Conservation (phyloP, 2,797 vertebrate genomes). For the Myotis planiceps region DNA sequence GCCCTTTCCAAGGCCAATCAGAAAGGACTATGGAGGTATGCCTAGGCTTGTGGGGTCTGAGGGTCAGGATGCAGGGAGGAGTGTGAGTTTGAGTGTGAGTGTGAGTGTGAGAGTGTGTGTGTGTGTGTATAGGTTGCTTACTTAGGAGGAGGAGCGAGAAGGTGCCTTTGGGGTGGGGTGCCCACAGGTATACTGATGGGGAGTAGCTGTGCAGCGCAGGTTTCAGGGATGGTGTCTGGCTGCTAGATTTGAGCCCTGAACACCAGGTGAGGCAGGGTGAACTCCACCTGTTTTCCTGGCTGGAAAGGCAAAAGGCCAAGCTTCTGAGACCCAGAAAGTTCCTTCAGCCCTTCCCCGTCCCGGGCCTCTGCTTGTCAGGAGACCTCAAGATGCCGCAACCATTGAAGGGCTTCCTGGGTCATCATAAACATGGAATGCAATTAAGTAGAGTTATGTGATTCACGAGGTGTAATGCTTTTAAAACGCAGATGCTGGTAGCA, state of each 20-base stretch:
- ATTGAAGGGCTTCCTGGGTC: not conserved
- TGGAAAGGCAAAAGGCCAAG: not conserved
- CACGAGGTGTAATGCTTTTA: not conserved
- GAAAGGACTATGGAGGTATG: not conserved
- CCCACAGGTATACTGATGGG: too few species aligned
- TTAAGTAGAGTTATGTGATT: not conserved
- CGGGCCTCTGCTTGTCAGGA: not conserved
- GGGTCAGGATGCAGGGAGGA: not conserved
- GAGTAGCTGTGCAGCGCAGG: not conserved
- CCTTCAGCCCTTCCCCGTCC: not conserved
- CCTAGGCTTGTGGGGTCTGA: not conserved
- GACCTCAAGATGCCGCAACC: not conserved
- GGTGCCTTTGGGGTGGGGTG: not conserved
- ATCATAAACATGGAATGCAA: not conserved
- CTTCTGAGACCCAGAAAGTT: not conserved
- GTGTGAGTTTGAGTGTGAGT: not conserved
- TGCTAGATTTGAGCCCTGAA: not conserved
- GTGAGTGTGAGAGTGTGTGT: not conserved
- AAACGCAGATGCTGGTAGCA: not conserved
- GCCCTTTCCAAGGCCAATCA: not conserved
- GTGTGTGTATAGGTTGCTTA: not conserved
- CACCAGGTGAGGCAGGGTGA: not conserved
- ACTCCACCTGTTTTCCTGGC: not conserved
- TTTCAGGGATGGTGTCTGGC: not conserved
- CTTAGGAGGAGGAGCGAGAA: too few species aligned